Conservation (phyloP, 2,113 vertebrate genomes). For the Danio rerio region GRCz12tu NC_133176.1:43436501-43437000, state of each 20-base stretch:
- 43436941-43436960: constrained; percentile 49
- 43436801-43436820: not conserved
- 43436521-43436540: no score
- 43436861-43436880: not conserved
- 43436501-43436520: no score
- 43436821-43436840: not conserved
- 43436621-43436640: no score
- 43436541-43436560: no score
- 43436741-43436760: not conserved
- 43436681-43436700: no score
- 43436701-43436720: no score
- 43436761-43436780: constrained; percentile 15
- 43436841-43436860: not conserved
- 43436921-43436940: constrained; percentile 60
- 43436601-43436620: no score
- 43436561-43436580: no score
- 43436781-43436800: not conserved
- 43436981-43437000: constrained; percentile 63
- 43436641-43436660: no score
- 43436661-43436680: no score
- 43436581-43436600: no score
- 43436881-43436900: not conserved
- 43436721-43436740: no score
- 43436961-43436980: constrained; percentile 41
- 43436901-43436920: constrained; percentile 45